phyloP scores from a whole-genome alignment of 2,113 vertebrate species.

The Notarius lentiginosus region DNA sequence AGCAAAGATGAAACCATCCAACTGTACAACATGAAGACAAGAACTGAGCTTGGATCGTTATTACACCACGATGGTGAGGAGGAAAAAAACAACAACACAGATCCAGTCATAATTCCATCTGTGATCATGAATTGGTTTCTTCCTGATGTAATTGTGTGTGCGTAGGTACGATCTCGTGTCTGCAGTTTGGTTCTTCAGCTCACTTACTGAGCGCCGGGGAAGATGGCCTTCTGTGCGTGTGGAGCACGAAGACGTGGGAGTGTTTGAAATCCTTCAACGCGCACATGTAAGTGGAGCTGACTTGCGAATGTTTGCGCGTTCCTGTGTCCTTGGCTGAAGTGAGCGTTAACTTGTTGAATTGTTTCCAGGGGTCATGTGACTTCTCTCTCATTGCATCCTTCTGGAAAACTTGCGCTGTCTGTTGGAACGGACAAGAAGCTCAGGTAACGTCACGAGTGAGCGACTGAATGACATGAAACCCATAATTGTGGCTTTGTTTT shows the following conservation, averaged over 20 bases:
- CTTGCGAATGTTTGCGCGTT: neutral
- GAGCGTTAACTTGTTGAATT: slow-evolving; percentile 16
- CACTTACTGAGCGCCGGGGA: slow-evolving; percentile 92
- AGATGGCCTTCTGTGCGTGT: slow-evolving; percentile 91
- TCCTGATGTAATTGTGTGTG: neutral
- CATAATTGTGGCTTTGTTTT: neutral
- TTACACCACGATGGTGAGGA: slow-evolving; percentile 86
- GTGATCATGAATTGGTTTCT: too few species aligned
- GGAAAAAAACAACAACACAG: too few species aligned
- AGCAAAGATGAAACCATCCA: slow-evolving; percentile 98
- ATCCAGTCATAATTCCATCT: neutral
- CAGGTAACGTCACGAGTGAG: slow-evolving; percentile 67
- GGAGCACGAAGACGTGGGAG: slow-evolving; percentile 93
- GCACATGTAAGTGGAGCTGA: slow-evolving; percentile 81
- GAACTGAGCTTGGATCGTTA: slow-evolving; percentile 82
- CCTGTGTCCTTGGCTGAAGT: neutral
- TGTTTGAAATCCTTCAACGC: slow-evolving; percentile 91
- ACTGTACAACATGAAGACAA: slow-evolving; percentile 92
- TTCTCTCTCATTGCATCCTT: slow-evolving; percentile 91
- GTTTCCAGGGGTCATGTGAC: slow-evolving; percentile 82
- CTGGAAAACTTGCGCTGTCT: slow-evolving; percentile 91
- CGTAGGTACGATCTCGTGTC: slow-evolving; percentile 86
- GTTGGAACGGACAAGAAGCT: slow-evolving; percentile 94
- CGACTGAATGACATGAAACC: neutral
- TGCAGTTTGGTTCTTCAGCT: slow-evolving; percentile 85